Percentiles rank a stretch among this genome's conserved stretches.
These are phyloP conservation scores for Paratrypauchen microcephalus DNA, from an alignment of 2,797 vertebrate species.

Conservation along the genomic window DNA sequence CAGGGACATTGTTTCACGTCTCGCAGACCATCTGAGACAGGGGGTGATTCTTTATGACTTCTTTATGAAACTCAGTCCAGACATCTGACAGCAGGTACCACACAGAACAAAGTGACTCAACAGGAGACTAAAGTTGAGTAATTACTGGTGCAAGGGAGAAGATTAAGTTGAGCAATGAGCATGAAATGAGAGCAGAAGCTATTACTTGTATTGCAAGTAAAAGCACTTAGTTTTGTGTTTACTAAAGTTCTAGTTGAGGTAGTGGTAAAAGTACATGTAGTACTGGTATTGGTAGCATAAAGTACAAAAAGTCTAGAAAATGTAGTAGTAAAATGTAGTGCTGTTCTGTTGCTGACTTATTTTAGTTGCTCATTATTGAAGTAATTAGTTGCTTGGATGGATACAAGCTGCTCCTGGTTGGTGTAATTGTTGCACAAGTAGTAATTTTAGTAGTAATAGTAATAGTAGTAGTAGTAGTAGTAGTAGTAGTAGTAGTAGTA, in stretches of 20 bases:
- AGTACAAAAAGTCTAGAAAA: neutral
- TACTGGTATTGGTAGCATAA: neutral
- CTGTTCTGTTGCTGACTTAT: too few species aligned
- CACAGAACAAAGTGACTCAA: constrained; percentile 21
- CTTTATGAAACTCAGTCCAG: constrained; percentile 18
- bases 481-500: too few species aligned
- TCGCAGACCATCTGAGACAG: constrained; percentile 25
- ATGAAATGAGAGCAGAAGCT: neutral
- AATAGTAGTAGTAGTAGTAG: too few species aligned
- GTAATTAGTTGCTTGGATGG: too few species aligned
- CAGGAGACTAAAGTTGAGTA: constrained; percentile 19
- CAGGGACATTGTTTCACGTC: constrained; percentile 49
- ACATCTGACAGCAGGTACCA: constrained; percentile 13
- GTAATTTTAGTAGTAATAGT: too few species aligned
- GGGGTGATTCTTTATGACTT: constrained; percentile 6
- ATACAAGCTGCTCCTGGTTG: too few species aligned
- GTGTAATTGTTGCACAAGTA: too few species aligned
- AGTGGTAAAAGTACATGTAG: neutral
- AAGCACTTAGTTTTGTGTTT: neutral
- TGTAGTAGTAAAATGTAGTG: too few species aligned
- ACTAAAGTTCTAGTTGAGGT: neutral
- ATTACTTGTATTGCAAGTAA: neutral
- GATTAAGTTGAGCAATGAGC: constrained; percentile 9
- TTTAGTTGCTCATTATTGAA: too few species aligned
- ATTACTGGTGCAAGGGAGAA: constrained; percentile 13